Evolutionary conservation across 2,888 invertebrate species (phyloP).

Genomic region (Hydropsyche betteni): DNA sequence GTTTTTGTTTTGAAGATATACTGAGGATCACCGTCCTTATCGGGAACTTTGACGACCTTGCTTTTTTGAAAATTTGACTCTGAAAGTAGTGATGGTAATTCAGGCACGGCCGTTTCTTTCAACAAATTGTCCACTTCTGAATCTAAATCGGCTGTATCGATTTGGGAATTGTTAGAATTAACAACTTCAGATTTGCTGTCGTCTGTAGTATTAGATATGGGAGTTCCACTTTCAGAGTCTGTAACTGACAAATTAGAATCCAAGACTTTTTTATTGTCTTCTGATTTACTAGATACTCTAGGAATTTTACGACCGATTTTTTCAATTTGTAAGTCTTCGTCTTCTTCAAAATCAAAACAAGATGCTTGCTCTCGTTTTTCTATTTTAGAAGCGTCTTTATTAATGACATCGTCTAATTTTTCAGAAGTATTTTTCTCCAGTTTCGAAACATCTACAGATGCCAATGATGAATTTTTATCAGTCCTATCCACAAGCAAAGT

Average conservation of each 20-base stretch:
- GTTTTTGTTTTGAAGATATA: constrained; percentile 67
- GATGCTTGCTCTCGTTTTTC: constrained; percentile 61
- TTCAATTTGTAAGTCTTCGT: constrained; percentile 70
- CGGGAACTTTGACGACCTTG: constrained; percentile 62
- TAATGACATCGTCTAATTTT: constrained; percentile 35
- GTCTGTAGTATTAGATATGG: constrained; percentile 36
- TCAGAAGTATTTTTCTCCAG: background rate
- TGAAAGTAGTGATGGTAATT: constrained; percentile 65
- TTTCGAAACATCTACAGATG: constrained; percentile 36
- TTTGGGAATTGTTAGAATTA: constrained; percentile 40
- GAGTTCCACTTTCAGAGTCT: constrained; percentile 22
- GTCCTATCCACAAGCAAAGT: constrained; percentile 14
- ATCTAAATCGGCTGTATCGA: constrained; percentile 59
- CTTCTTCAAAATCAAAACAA: constrained; percentile 84
- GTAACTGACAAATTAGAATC: constrained; percentile 26
- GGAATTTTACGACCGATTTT: constrained; percentile 71
- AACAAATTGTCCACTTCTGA: constrained; percentile 71
- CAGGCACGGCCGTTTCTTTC: constrained; percentile 69
- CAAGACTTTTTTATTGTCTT: constrained; percentile 56
- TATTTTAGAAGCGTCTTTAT: constrained; percentile 36
- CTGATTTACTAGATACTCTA: constrained; percentile 62
- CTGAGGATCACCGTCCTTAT: constrained; percentile 55
- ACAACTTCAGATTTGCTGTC: constrained; percentile 40
- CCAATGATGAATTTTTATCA: constrained; percentile 15
- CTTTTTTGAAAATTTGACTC: constrained; percentile 63